phyloP scores from a whole-genome alignment of 1,140 invertebrate species.

The Tetranychus cinnabarinus region DNA sequence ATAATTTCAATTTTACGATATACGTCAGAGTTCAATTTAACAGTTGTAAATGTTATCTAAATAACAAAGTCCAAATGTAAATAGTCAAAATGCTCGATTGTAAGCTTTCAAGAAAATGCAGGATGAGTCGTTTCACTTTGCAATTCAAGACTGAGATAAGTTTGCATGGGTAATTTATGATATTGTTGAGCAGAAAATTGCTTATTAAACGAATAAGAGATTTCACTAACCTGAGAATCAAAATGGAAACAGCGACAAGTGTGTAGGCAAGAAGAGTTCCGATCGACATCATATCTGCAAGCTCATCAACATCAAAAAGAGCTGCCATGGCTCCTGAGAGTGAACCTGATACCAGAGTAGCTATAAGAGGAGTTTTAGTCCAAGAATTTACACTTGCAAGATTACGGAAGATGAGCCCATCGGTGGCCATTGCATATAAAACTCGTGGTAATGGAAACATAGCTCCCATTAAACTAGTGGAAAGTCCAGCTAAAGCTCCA shows the following conservation, averaged over 20 bases:
- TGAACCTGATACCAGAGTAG: slow-evolving; percentile 5
- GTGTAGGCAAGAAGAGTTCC: slow-evolving; percentile 74
- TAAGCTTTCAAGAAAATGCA: too few relatives aligned
- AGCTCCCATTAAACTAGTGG: slow-evolving; percentile 65
- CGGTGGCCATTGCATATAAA: slow-evolving; percentile 78
- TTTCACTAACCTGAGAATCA: slow-evolving; percentile 31
- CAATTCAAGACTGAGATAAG: too few relatives aligned
- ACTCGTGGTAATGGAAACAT: slow-evolving; percentile 82
- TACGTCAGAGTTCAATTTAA: too few relatives aligned
- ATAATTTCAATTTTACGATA: too few relatives aligned
- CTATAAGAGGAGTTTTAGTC: slow-evolving; percentile 15
- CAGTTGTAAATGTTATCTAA: too few relatives aligned
- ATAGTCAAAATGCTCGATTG: too few relatives aligned
- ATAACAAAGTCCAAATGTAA: too few relatives aligned
- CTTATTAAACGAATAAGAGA: too few relatives aligned
- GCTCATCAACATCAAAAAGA: slow-evolving; percentile 50
- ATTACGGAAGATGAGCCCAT: slow-evolving; percentile 64
- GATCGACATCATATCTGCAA: slow-evolving; percentile 89
- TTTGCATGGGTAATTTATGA: too few relatives aligned
- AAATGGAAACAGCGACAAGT: slow-evolving; percentile 65
- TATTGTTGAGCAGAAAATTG: too few relatives aligned
- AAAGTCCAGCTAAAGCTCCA: slow-evolving; percentile 45
- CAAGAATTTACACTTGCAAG: slow-evolving; percentile 10
- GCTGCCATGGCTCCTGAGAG: slow-evolving; percentile 57
- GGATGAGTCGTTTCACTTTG: too few relatives aligned